These are phyloP conservation scores for Tetranychus piercei DNA, from an alignment of 2,888 invertebrate genomes.

Conservation along the genomic window DNA sequence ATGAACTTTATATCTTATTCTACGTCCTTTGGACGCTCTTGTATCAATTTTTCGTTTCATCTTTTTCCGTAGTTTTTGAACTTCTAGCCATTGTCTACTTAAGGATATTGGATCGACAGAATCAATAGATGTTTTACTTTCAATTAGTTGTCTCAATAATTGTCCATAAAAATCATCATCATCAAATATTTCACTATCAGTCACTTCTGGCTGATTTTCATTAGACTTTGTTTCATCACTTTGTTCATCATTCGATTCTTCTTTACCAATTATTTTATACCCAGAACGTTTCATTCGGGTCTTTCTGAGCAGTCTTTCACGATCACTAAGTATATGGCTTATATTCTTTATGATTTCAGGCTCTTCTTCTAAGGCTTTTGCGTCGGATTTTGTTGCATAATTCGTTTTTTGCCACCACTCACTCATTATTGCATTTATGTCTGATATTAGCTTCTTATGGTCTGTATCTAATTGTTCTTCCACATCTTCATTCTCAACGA, in stretches of 20 bases:
- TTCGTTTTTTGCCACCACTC: slow-evolving; percentile 90
- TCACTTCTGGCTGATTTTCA: neutral
- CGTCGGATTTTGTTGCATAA: slow-evolving; percentile 42
- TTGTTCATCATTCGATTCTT: slow-evolving; percentile 26
- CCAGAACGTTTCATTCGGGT: slow-evolving; percentile 60
- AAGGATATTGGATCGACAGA: slow-evolving; percentile 65
- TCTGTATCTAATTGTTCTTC: slow-evolving; percentile 6
- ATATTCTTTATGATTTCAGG: slow-evolving; percentile 51
- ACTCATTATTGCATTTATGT: slow-evolving; percentile 44
- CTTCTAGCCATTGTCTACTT: slow-evolving; percentile 44
- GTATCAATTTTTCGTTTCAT: slow-evolving; percentile 84
- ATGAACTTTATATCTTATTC: slow-evolving; percentile 65
- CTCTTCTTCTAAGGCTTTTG: slow-evolving; percentile 43
- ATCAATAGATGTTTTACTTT: slow-evolving; percentile 58
- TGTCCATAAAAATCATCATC: slow-evolving; percentile 95
- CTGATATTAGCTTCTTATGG: slow-evolving; percentile 40
- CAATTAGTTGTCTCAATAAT: slow-evolving; percentile 70
- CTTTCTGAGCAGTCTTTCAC: slow-evolving; percentile 50
- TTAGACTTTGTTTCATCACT: neutral
- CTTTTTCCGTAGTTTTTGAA: slow-evolving; percentile 74
- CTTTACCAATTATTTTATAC: slow-evolving; percentile 48
- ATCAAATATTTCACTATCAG: slow-evolving; percentile 47
- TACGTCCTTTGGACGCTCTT: slow-evolving; percentile 79
- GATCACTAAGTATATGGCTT: slow-evolving; percentile 60
- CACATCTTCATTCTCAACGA: slow-evolving; percentile 28